Evolutionary conservation across 2,113 vertebrate genomes (phyloP).

Genomic region (Syngnathus typhle): DNA sequence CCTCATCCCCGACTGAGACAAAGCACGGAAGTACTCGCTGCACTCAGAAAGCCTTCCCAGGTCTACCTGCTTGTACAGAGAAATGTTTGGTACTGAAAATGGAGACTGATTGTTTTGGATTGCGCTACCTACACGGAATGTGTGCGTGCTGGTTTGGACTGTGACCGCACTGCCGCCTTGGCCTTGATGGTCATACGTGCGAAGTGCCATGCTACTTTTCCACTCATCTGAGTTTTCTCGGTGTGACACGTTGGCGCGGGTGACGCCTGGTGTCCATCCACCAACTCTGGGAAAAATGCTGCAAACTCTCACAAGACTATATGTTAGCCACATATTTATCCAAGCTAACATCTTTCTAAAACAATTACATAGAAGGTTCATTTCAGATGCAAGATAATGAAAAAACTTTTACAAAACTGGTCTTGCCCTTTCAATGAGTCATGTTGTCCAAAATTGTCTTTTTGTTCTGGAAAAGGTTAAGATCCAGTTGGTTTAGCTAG

Average conservation of each 20-base stretch:
- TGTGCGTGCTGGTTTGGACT: conserved; percentile 64
- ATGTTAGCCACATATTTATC: conserved; percentile 41
- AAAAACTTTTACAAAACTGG: background rate
- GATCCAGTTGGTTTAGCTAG: conserved; percentile 6
- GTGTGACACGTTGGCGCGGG: background rate
- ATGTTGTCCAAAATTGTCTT: background rate
- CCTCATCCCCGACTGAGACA: conserved; percentile 71
- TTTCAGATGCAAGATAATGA: background rate
- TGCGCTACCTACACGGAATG: conserved; percentile 63
- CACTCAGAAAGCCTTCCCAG: conserved; percentile 57
- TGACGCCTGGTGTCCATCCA: conserved; percentile 2
- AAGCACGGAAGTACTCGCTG: conserved; percentile 70
- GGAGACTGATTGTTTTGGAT: background rate
- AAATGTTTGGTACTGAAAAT: background rate
- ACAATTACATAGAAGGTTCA: conserved; percentile 34
- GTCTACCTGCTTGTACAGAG: conserved; percentile 40
- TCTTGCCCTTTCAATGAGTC: background rate
- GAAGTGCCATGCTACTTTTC: conserved; percentile 46
- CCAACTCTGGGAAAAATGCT: conserved; percentile 10
- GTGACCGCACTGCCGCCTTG: conserved; percentile 45
- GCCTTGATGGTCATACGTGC: conserved; percentile 53
- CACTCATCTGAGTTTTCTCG: conserved; percentile 43
- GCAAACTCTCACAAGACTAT: conserved; percentile 28
- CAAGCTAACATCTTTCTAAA: conserved; percentile 31
- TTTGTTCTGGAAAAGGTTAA: conserved; percentile 6